Base-by-base conservation (phyloP, 2,113 vertebrate species). In the Aramus guarauna region DNA sequence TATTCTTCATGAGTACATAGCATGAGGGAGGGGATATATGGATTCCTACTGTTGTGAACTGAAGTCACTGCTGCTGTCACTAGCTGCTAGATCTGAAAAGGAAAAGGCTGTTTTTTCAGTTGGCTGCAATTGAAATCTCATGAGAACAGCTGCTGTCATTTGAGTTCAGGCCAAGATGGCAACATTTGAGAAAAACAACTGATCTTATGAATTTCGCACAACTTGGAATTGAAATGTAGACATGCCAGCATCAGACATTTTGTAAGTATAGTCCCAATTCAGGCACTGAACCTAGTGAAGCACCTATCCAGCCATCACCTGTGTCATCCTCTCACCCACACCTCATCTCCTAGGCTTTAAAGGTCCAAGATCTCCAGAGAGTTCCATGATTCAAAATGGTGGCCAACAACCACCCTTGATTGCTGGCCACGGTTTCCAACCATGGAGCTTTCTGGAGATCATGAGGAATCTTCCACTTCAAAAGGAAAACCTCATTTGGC, bases 81-180 rank as follows among this genome's bases (percentile, higher is more conserved):
- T 92, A 63, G 52, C 32, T 95, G 56, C 75, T 82, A 88, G 62
- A 85, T 82, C 45, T 90, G 77, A 94, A 92, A 96, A 91, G 83
- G 80, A 94, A 95, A 92, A 80, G 48, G 71, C 77, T 91, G 69
- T 60, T 96, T 97, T 89, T 95, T 68, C 92, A 95, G 74, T 95
- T 95, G 92, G 94, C 86, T 96, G 80, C 85, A 95, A 81, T 1
- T 80, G 86, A 91, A 95, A 82, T 94, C 94, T 95, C 95, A 92
- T 91, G 91, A 94, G 92, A 97, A 95, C 95, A 97, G 94, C 95
- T 97, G 96, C 95, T 95, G 92, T 95, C 95, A 92, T 79, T 95
- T 97, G 97, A 97, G 94, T 92, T 96, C 86, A 95, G 94, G 91
- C 95, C 96, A 97, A 97, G 73, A 96, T 88, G 94, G 94, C 94